Base-by-base conservation (phyloP, 2,797 vertebrate genomes). In the Micrastur ruficollis region DNA sequence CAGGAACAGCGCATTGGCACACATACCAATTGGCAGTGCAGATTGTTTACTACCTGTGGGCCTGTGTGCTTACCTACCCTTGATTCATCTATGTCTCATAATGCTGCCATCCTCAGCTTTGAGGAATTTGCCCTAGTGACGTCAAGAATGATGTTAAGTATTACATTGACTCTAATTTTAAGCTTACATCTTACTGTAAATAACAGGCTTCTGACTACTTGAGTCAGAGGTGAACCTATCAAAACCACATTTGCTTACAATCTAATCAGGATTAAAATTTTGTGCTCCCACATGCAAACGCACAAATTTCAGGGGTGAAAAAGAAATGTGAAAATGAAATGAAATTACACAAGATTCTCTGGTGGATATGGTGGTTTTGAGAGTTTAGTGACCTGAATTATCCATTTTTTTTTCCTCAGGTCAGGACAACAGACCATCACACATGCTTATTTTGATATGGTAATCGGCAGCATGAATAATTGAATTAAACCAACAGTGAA, bases 21-120 rank as follows among this genome's bases (percentile, higher is more conserved):
- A 25, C 8, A 4, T 26, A 15, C 9, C 27, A 14, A 42, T 52
- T 56, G n/a, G 59, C 14, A 65, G 9, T 0, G 0, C 14, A 18
- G 44, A 6, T 32, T 59, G 10, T 27, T 72, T 65, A 12, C n/a
- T 61, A 18, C 18, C 32, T 83, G 25, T 29, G 38, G 25, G 20
- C 15, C 34, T 83, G 27, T 29, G 38, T 25, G 29, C 18, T 76
- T 53, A 25, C 14, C 56, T 66, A 4, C 4, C 2, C 12, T 50
- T 44, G 21, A 31, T 40, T 89, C 29, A 27, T 23, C 40, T 55
- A 2, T 50, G 27, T 15, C 8, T 78, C 8, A 7, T 40, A 58
- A 36, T 13, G 14, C 38, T 59, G 17, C 76, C 17, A 11, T 66
- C 20, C 42, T 82, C 50, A 61, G 9, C 59, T 82, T 62, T 19